phyloP scores from a whole-genome alignment of 2,888 invertebrate genomes.

The Acleris cristana region DNA sequence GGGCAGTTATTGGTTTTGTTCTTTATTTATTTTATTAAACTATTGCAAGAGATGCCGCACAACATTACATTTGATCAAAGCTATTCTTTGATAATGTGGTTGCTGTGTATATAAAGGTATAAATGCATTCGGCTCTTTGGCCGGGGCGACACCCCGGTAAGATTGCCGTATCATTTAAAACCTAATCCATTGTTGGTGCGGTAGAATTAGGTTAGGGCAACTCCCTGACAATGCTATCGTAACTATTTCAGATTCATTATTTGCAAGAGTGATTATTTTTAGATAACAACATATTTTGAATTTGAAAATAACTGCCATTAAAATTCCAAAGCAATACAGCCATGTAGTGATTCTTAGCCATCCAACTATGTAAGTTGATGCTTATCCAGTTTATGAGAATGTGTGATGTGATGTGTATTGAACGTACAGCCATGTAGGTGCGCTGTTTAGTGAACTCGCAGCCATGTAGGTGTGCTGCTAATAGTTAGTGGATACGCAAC shows the following conservation, averaged over 20 bases:
- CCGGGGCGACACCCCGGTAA: slow-evolving; percentile 3
- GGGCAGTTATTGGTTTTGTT: too few relatives aligned
- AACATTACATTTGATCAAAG: slow-evolving; percentile 3
- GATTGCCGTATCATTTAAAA: not conserved
- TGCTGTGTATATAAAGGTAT: not conserved
- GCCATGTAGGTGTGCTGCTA: too few relatives aligned
- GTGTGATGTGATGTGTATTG: too few relatives aligned
- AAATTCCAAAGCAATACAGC: not conserved
- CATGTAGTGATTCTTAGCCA: not conserved
- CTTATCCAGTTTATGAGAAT: too few relatives aligned
- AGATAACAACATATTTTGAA: not conserved
- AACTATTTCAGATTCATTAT: too few relatives aligned
- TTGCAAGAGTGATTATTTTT: not conserved
- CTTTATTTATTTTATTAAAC: too few relatives aligned
- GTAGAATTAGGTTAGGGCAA: slow-evolving; percentile 7
- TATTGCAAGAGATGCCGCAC: too few relatives aligned
- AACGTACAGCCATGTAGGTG: too few relatives aligned
- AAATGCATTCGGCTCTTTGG: not conserved
- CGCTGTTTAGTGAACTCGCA: too few relatives aligned
- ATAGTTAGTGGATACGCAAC: too few relatives aligned
- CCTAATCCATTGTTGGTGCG: not conserved
- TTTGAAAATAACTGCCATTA: not conserved
- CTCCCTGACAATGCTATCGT: not conserved
- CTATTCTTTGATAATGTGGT: not conserved
- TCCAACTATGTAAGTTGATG: too few relatives aligned